Evolutionary conservation across 2,113 vertebrate genomes (phyloP).

Genomic region (Benitochromis conjunctus): DNA sequence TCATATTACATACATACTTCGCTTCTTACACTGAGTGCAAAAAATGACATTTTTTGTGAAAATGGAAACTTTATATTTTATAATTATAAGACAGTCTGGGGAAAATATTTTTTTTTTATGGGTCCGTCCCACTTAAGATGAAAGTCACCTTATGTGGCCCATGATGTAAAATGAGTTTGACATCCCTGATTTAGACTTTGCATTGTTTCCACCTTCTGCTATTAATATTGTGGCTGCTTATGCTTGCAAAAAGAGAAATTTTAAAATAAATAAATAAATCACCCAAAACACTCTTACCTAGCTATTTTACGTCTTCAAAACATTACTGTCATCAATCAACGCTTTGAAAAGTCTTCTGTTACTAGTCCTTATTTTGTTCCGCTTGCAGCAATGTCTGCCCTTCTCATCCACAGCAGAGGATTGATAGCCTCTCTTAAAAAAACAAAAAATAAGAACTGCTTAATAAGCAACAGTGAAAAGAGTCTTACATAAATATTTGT

Average conservation of each 20-base stretch:
- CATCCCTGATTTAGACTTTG: neutral
- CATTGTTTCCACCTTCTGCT: neutral
- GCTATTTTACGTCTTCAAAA: neutral
- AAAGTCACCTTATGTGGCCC: neutral
- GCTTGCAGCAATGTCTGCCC: neutral
- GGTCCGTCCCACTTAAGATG: neutral
- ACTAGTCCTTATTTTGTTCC: neutral
- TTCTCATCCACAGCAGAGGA: neutral
- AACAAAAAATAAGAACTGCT: neutral
- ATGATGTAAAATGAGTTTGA: neutral
- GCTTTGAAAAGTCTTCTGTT: neutral
- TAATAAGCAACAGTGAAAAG: neutral
- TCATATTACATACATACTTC: neutral
- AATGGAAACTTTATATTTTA: neutral
- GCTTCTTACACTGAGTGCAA: neutral
- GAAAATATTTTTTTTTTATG: neutral
- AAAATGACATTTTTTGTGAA: neutral
- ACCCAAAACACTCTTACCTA: neutral
- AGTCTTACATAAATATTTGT: neutral
- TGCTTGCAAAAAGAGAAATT: neutral
- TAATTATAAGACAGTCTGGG: neutral
- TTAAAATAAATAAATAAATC: neutral
- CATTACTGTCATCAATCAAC: neutral
- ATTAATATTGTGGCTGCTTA: neutral
- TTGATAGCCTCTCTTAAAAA: neutral